Evolutionary conservation across 1,140 invertebrate genomes (phyloP), one percentile per base, ranked within the genome.

Genomic region (Thaumetopoea pityocampa): DNA sequence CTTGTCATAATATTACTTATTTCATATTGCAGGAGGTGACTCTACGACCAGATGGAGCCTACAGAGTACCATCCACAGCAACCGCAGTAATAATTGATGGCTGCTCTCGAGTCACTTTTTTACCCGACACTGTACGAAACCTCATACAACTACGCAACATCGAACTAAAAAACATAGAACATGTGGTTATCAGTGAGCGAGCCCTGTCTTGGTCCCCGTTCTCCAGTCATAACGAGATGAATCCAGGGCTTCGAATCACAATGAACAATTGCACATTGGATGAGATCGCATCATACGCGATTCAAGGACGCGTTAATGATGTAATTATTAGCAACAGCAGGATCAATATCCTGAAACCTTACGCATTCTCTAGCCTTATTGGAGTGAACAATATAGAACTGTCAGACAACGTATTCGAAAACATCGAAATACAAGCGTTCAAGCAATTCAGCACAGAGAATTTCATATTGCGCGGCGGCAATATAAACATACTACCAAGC

Each of bases 361-460:
- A 92, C 62, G 91, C 92, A 0, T 92, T 95, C 63, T 90, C 91
- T 33, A 92, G 90, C 59, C 74, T 93, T 1, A 67, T 84, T 1
- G 87, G 88, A 33, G 81, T 83, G n/a, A 78, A 83, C 49, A 85
- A 67, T 12, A 77, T 91, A 28, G 77, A 87, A 49, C 64, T 90
- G 15, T 61, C 40, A 7, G 85, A 92, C 52, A 88, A 88, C 35
- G 60, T 52, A 1, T 77, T 93, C 9, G 85, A 87, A 12, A 86
- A 77, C 4, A 85, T 93, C 8, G 89, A 92, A 51, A 87, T 88
- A 12, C 91, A 93, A 65, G 89, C 92, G 1, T 93, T 94, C 54
- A 94, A 94, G 43, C 93, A 93, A 68, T 93, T 95, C 61, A 87
- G 89, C 15, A 88, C 91, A 0, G 83, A 87, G 16, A 89, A 88